Evolutionary conservation across 2,888 invertebrate genomes (phyloP), one percentile per base, ranked within the genome.

Genomic region (Cryptus armator): DNA sequence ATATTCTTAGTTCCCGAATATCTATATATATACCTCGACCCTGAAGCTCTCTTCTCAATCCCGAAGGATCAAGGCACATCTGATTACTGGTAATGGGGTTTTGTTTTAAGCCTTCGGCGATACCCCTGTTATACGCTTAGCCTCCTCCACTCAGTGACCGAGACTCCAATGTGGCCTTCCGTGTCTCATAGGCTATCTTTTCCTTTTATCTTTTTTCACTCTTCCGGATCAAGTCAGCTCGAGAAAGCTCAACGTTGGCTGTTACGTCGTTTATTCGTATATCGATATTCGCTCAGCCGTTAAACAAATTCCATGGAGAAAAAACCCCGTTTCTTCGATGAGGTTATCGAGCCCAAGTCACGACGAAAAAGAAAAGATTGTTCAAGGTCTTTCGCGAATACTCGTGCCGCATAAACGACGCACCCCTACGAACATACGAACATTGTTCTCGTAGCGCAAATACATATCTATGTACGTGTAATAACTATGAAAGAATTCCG

Each of bases 21-120:
- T 3, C 1, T 24, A 67, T 48, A 10, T 53, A 37, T 62, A 44
- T 51, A 62, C 56, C 59, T 56, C 32, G 24, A 46, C 19, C 29
- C 67, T 48, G 44, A 37, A 67, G 74, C 74, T 81, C 81, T 67
- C 75, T 79, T 86, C 86, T 88, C 85, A 87, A 89, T 89, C 89
- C 88, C 83, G 56, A 48, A 83, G 89, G 91, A 92, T 90, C 89
- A 87, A 37, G 82, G 85, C 86, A 87, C 88, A 89, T 90, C 89
- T 90, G 90, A 91, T 91, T 91, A 91, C 87, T 86, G 87, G 86
- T 88, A 91, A 92, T 89, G 86, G 88, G 85, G 86, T 89, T 89
- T 86, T 89, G 88, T 90, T 91, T 90, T 91, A 90, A 90, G 88
- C 87, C 80, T 75, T 70, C 72, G 81, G 62, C 76, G 29, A 66